phyloP scores from a whole-genome alignment of 2,113 vertebrate genomes.

The Larimichthys crocea region DNA sequence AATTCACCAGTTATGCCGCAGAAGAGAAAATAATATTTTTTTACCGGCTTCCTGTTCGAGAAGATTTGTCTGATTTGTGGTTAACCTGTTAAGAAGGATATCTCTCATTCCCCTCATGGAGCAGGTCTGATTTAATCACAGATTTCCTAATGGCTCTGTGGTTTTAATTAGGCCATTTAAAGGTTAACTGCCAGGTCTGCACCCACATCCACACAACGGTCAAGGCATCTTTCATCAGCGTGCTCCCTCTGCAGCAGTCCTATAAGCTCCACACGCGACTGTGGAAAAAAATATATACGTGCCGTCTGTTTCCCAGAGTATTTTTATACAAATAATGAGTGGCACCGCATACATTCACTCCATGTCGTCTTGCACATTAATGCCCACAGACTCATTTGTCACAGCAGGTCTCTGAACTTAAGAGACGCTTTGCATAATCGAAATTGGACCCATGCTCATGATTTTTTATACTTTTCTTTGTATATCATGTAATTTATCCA shows the following conservation, averaged over 20 bases:
- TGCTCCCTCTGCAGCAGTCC: conserved; percentile 23
- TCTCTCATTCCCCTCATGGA: conserved; percentile 46
- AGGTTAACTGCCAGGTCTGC: conserved; percentile 78
- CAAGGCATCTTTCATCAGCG: conserved; percentile 50
- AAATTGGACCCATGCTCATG: too few relatives aligned
- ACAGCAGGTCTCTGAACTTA: background rate
- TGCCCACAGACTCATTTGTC: background rate
- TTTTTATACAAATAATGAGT: conserved; percentile 16
- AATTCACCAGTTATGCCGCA: background rate
- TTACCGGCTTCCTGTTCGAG: background rate
- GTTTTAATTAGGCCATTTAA: conserved; percentile 80
- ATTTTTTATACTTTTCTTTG: conserved; percentile 1
- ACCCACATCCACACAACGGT: conserved; percentile 38
- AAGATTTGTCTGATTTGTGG: conserved; percentile 11
- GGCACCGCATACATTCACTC: conserved; percentile 2
- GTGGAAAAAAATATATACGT: background rate
- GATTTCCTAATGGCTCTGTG: conserved; percentile 69
- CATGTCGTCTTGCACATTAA: background rate
- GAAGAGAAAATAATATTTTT: background rate
- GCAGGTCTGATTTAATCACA: conserved; percentile 67
- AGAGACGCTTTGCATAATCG: background rate
- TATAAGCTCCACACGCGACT: conserved; percentile 4
- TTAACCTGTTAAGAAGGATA: conserved; percentile 47
- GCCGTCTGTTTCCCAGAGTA: background rate
- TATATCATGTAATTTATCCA: background rate